Base-by-base conservation (phyloP, 2,113 vertebrate species). In the Orcinus orca region DNA sequence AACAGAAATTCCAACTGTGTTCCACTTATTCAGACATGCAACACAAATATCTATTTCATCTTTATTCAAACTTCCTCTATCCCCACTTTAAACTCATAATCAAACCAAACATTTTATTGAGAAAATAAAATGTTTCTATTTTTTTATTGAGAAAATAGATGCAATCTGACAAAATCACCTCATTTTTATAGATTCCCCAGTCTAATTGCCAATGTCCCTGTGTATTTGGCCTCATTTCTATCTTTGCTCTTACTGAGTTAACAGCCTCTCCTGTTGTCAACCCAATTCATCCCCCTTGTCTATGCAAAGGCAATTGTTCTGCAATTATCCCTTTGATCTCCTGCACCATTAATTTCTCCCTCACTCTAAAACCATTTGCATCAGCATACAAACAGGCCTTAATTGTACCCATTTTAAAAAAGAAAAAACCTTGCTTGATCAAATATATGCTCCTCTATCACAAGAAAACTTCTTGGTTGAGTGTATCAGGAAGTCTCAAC, bases 41-140 rank as follows among this genome's bases (percentile, higher is more conserved):
- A 77, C 53, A 82, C 67, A 96, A 92, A 89, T 95, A 82, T 12
- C 83, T 97, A 53, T 88, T 53, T 93, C 33, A 79, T 63, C 47
- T 93, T 84, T 90, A 79, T 74, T 95, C 58, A 74, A 41, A 50
- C 10, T 41, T 87, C 62, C 85, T 73, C 87, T n/a, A 36, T 74
- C 15, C 17, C 23, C 77, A 91, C 12, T 23, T 65, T 81, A 85
- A 79, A 88, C 81, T 96, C 58, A 90, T 67, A 76, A 70, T 83
- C 58, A 83, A 96, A 86, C 18, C 29, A 55, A 94, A 77, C 21
- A 83, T 77, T 67, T 82, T 62, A 93, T 71, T 93, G 60, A 94
- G 38, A 70, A 84, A 92, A 89, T 29, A 60, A 41, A 41, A 41
- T 41, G 41, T 41, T 6, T 41, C 6, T 41, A 7, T 41, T 41